phyloP scores from a whole-genome alignment of 2,797 vertebrate species.

The Okamejei kenojei region DNA sequence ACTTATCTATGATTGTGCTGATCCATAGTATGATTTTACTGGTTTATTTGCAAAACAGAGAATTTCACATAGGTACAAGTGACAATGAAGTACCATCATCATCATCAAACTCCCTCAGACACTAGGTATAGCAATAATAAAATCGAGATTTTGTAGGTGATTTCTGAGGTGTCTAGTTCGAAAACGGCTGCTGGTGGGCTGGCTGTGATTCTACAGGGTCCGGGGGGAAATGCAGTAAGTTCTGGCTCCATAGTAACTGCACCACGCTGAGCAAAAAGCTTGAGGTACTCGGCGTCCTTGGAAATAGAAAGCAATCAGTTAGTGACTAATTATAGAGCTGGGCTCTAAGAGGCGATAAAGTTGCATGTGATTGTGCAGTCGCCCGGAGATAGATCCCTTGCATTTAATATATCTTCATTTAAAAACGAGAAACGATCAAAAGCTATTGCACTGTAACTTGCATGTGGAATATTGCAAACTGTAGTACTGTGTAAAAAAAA shows the following conservation, averaged over 20 bases:
- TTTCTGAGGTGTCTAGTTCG: not conserved
- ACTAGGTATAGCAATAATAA: not conserved
- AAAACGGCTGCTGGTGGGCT: not conserved
- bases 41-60: too few relatives aligned
- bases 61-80: too few relatives aligned
- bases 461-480: not conserved
- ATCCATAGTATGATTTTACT: too few relatives aligned
- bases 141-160: not conserved
- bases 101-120: not conserved
- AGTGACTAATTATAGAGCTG: conserved; percentile 28
- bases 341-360: not conserved
- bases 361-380: not conserved
- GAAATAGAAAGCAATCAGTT: conserved; percentile 20
- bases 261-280: conserved; percentile 2
- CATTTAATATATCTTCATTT: not conserved
- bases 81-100: too few relatives aligned
- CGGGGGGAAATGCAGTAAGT: not conserved
- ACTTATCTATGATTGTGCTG: too few relatives aligned
- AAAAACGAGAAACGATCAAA: not conserved
- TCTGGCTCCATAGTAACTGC: conserved; percentile 19
- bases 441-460: not conserved
- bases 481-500: not conserved
- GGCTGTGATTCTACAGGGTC: not conserved
- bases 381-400: not conserved
- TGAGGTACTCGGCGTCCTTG: conserved; percentile 32